Base-by-base conservation (phyloP, 2,888 invertebrate species). In the Drosophila leonis region DNA sequence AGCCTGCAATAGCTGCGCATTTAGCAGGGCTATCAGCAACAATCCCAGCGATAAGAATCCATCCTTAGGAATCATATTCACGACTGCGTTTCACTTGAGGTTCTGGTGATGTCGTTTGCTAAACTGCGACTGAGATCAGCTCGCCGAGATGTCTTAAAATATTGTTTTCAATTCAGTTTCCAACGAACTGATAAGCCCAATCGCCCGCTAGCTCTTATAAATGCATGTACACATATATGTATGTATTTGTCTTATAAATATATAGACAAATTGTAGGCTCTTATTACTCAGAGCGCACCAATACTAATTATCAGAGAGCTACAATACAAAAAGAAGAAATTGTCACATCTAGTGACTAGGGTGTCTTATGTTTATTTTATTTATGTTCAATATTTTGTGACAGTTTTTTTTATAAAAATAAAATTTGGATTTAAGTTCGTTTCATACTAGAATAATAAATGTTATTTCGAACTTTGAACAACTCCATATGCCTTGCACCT, bases 21-120 rank as follows among this genome's bases (percentile, higher is more conserved):
- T 62, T 55, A 86, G 55, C 12, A 78, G 39, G 27, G 69, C 52
- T 81, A 89, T 83, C 83, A 76, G 59, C 55, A 88, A 24, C 37
- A 60, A 33, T 9, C 67, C 55, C 44, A 69, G 46, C 39, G 90
- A 90, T 90, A 88, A 81, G 82, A 56, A 10, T 1, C 35, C 13
- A 4, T 33, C 35, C 42, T 63, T 73, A 18, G 31, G 63, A 52
- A 51, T 44, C 85, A 85, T 90, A 15, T 57, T 52, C 15, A 24
- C 42, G 71, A 18, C 5, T 29, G 6, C 20, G n/a, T 37, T 57
- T 8, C n/a, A 37, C 2, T n/a, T 20, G 57, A 41, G 8, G 29
- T 52, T 52, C 39, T 52, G 29, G 18, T 37, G 31, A 13, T 49
- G 42, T 35, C 49, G 65, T 52, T 41, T 27, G 68, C 52, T 72